A percentile compares a stretch with the other conserved stretches of the same genome.
Conservation (phyloP, 2,113 vertebrate species). For the Tachysurus fulvidraco region DNA sequence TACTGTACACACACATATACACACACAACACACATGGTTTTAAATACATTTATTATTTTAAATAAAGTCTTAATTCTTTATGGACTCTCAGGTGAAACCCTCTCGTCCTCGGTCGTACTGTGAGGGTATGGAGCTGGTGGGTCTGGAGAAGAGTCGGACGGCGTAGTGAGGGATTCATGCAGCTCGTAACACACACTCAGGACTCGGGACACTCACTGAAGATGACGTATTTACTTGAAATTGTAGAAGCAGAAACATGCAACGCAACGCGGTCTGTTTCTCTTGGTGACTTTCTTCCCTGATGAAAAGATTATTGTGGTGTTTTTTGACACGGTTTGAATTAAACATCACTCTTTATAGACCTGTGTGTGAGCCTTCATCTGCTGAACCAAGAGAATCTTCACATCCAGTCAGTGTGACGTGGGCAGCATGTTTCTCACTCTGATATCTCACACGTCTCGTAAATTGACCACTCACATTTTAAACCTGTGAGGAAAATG, state of each 20-base stretch:
- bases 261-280: not conserved
- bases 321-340: not conserved
- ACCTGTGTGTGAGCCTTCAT: not conserved
- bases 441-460: no score
- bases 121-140: conserved; percentile 84
- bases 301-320: not conserved
- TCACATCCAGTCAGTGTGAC: no score
- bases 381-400: no score
- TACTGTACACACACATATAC: not conserved
- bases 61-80: not conserved
- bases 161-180: conserved; percentile 66
- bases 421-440: no score
- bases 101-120: conserved; percentile 75
- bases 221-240: not conserved
- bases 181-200: not conserved
- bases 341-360: not conserved
- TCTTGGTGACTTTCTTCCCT: not conserved
- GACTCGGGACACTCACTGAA: not conserved
- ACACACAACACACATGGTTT: not conserved
- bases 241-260: not conserved
- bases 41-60: not conserved
- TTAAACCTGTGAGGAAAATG: no score
- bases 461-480: no score
- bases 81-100: conserved; percentile 62
- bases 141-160: conserved; percentile 82